Conservation (phyloP, 2,888 invertebrate species). For the Nephrotoma flavescens region DNA sequence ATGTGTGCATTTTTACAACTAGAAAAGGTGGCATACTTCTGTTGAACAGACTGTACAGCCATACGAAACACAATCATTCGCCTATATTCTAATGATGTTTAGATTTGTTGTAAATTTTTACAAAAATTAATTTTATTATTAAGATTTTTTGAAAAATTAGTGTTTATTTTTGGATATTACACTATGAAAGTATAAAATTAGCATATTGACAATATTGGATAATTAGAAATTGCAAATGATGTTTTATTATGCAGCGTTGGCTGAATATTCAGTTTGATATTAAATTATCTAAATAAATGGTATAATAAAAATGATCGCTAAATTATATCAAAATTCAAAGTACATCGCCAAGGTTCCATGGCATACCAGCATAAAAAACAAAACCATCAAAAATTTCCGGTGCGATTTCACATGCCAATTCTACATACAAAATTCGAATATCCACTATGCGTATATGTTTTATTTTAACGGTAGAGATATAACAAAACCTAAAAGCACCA, state of each 20-base stretch:
- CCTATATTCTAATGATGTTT: not conserved
- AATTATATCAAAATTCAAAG: not conserved
- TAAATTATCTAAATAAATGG: not conserved
- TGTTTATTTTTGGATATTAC: not conserved
- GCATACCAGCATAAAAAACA: not conserved
- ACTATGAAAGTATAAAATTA: not conserved
- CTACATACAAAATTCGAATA: not conserved
- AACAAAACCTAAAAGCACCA: not conserved
- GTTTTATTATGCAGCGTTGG: not conserved
- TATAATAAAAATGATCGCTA: not conserved
- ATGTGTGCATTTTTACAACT: no score
- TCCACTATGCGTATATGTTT: not conserved
- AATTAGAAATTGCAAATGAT: not conserved
- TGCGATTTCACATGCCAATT: not conserved
- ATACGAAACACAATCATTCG: not conserved
- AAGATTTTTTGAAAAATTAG: not conserved
- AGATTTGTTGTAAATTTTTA: not conserved
- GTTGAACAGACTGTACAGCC: no score
- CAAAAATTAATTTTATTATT: not conserved
- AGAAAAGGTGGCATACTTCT: no score
- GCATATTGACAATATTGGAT: not conserved
- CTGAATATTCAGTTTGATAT: not conserved
- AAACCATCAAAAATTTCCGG: not conserved
- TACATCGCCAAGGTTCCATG: not conserved
- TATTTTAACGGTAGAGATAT: not conserved